phyloP scores from a whole-genome alignment of 2,888 invertebrate species.

The Andrena minutula region DNA sequence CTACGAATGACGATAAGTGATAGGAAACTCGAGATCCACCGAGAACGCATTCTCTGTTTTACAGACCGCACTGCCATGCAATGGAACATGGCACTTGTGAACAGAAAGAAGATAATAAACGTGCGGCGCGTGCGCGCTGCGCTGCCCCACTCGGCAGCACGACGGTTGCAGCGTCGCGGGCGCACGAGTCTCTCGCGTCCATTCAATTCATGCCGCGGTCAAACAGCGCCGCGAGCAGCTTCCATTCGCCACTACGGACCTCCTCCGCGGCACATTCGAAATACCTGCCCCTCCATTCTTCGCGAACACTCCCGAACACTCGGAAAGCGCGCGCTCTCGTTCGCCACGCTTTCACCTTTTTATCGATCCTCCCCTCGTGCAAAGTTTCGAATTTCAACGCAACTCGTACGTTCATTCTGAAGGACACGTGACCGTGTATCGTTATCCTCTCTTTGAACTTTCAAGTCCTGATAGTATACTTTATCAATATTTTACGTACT shows the following conservation, averaged over 20 bases:
- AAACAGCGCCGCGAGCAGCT: constrained; percentile 32
- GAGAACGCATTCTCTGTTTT: constrained; percentile 78
- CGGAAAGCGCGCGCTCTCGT: constrained; percentile 31
- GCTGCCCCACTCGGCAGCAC: constrained; percentile 41
- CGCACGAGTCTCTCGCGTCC: constrained; percentile 65
- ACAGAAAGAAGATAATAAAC: constrained; percentile 77
- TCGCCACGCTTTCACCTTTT: not conserved
- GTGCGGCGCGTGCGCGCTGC: constrained; percentile 66
- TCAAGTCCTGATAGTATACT: too few species aligned
- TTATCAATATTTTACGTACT: too few species aligned
- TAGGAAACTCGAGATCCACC: constrained; percentile 79
- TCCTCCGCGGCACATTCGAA: constrained; percentile 50
- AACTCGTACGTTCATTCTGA: not conserved
- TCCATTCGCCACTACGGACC: not conserved
- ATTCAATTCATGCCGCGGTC: constrained; percentile 68
- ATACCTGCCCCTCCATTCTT: not conserved
- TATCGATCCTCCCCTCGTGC: constrained; percentile 9
- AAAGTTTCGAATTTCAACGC: not conserved
- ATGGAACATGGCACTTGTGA: constrained; percentile 75
- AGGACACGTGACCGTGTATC: not conserved
- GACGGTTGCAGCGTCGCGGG: constrained; percentile 51
- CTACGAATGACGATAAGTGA: constrained; percentile 79
- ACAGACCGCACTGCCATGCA: constrained; percentile 76
- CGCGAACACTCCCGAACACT: not conserved
- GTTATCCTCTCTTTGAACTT: too few species aligned